A percentile compares a stretch with the other conserved stretches of the same genome.
These are phyloP conservation scores for Notocelia uddmanniana DNA, from an alignment of 2,888 invertebrate genomes.

Conservation along the genomic window DNA sequence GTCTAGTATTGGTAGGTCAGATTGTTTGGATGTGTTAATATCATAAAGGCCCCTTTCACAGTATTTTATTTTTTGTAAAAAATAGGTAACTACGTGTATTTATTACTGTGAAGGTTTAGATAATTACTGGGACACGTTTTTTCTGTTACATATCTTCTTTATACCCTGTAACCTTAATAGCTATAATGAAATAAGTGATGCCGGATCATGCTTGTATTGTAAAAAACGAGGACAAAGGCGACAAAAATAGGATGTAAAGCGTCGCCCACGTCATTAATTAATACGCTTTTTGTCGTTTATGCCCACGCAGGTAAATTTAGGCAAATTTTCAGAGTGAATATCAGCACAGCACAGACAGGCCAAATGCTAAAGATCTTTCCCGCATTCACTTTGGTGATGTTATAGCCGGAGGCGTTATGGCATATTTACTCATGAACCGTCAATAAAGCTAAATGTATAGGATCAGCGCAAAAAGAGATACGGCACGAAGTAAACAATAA, in stretches of 20 bases:
- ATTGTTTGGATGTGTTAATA: no score
- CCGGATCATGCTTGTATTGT: not conserved
- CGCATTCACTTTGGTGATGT: not conserved
- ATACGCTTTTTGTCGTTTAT: not conserved
- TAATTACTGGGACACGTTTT: no score
- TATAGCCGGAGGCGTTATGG: not conserved
- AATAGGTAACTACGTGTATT: no score
- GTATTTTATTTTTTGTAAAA: no score
- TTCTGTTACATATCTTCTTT: no score
- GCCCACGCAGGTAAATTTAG: not conserved
- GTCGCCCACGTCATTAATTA: no score
- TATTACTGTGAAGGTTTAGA: no score
- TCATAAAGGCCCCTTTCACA: no score
- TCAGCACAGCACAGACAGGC: not conserved
- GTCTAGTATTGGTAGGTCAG: no score
- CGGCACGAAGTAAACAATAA: conserved; percentile 28
- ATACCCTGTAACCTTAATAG: no score
- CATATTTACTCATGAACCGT: conserved; percentile 21
- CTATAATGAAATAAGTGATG: no score
- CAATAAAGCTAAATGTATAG: conserved; percentile 20
- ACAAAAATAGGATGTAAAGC: not conserved
- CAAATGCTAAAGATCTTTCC: not conserved
- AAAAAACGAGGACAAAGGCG: not conserved
- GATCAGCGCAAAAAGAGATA: conserved; percentile 21
- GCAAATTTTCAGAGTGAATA: not conserved